Evolutionary conservation across 1,140 invertebrate genomes (phyloP), one percentile per base, ranked within the genome.

Genomic region (Theocolax elegans): DNA sequence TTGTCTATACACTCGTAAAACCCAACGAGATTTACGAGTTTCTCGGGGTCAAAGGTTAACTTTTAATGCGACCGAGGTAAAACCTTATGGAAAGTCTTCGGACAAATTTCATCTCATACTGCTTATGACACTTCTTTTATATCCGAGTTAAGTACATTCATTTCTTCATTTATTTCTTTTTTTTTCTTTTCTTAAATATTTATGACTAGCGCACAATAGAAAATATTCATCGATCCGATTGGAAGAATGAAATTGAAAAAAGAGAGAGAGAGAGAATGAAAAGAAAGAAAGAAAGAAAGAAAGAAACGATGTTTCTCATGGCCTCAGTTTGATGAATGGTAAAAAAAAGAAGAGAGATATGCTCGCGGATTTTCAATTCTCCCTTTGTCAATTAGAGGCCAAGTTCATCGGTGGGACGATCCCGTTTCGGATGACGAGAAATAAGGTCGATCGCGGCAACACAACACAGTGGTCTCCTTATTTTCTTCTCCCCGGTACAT

Each of bases 371-470:
- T n/a, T n/a, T n/a, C n/a, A n/a, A n/a, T n/a, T n/a, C n/a, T n/a
- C n/a, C n/a, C n/a, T n/a, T n/a, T n/a, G n/a, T n/a, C n/a, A 66
- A 54, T 75, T 67, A 66, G 62, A 72, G 46, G 42, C 72, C 73
- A 76, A 73, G 73, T 75, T 75, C 72, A 68, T 12, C 44, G 31
- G 67, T 67, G 48, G 38, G 42, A 65, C 58, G 63, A 64, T 73
- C 54, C 71, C 62, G 72, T 72, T 75, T 67, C 54, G 31, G 27
- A 23, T 27, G 44, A 48, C 17, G 48, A 29, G 60, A 67, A 77
- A 74, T 70, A 71, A 68, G 76, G 74, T 40, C 71, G 60, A 35
- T 35, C 31, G 31, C 31, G 31, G 31, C 31, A 35, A 6, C 10
- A 35, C 4, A 6, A 35, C 31, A 64, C 48, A 15, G 49, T 58